A percentile compares a stretch with the other conserved stretches of the same genome.
Conservation (phyloP, 2,113 vertebrate species). For the Elaphurus davidianus region DNA sequence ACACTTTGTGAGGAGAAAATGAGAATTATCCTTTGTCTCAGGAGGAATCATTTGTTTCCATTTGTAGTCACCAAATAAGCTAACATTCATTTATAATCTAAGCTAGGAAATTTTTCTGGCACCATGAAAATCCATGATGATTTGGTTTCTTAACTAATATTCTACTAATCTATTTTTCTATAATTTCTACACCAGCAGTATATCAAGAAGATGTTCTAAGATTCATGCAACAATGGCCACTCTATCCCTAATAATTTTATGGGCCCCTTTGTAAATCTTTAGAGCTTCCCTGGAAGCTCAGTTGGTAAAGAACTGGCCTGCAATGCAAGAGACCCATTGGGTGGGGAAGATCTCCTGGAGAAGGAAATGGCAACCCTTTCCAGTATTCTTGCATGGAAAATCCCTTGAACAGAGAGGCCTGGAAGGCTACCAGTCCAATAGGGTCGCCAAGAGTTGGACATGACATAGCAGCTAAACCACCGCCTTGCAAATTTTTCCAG, state of each 20-base stretch:
- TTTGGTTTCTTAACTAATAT: background rate
- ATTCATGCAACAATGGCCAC: background rate
- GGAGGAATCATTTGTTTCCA: background rate
- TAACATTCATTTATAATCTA: background rate
- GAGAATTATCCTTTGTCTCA: background rate
- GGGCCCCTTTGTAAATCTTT: background rate
- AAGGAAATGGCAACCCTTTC: background rate
- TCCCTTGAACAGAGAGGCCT: background rate
- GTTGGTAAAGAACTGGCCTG: background rate
- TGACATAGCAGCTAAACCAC: background rate
- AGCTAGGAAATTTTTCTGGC: background rate
- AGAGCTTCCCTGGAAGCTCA: background rate
- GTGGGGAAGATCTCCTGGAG: background rate
- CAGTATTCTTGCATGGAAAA: background rate
- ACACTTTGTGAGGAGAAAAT: background rate
- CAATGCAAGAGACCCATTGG: background rate
- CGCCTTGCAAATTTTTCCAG: rapidly evolving
- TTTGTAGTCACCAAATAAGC: background rate
- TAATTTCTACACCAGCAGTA: background rate
- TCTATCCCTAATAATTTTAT: background rate
- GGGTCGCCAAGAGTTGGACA: background rate
- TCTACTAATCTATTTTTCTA: background rate
- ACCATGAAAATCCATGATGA: background rate
- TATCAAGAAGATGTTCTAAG: background rate
- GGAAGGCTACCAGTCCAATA: background rate